Percentiles rank a stretch among this genome's conserved stretches.
Conservation (phyloP, 1,140 invertebrate genomes). For the Eufriesea mexicana region DNA sequence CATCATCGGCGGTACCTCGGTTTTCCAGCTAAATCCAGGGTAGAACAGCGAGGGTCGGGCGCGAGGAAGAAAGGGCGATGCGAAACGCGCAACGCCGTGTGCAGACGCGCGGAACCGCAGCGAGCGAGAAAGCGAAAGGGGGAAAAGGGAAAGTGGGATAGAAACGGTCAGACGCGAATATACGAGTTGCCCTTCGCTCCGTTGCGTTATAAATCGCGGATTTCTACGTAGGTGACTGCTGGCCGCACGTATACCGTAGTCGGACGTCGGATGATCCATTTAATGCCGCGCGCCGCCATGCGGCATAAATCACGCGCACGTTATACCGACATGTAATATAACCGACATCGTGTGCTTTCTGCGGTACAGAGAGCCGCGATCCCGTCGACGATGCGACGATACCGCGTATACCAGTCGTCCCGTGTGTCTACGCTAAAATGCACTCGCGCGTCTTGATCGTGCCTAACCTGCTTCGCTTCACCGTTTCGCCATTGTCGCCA, state of each 20-base stretch:
- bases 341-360: constrained; percentile 65
- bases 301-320: constrained; percentile 70
- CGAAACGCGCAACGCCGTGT: neutral
- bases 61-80: neutral
- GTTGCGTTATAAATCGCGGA: constrained; percentile 69
- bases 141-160: constrained; percentile 44
- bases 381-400: constrained; percentile 23
- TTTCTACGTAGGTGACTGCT: constrained; percentile 69
- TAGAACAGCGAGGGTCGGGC: neutral
- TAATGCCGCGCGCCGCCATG: constrained; percentile 68
- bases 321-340: constrained; percentile 72
- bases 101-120: constrained; percentile 24
- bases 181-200: constrained; percentile 63
- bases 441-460: neutral
- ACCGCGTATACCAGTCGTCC: constrained; percentile 21
- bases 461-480: neutral
- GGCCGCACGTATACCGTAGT: constrained; percentile 65
- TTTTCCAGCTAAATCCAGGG: too few relatives aligned
- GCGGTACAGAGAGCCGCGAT: constrained; percentile 30
- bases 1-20: too few relatives aligned
- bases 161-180: constrained; percentile 51
- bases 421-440: neutral
- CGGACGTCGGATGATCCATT: constrained; percentile 70
- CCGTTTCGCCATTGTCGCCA: neutral
- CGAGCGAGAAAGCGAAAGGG: constrained; percentile 43